Base-by-base conservation (phyloP, 2,113 vertebrate species). In the Micromys minutus region DNA sequence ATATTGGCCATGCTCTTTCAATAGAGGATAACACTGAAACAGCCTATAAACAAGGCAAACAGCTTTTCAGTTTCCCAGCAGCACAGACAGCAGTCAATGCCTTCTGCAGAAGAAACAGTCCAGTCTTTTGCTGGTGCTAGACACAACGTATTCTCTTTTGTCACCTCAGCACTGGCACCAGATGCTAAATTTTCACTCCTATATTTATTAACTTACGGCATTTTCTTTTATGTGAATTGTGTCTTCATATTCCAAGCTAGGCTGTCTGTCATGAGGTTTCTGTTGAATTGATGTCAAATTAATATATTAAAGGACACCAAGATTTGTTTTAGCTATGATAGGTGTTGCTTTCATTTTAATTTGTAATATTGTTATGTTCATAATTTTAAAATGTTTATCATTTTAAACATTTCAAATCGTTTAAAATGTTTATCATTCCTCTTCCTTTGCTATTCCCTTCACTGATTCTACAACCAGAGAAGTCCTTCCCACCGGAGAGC, bases 381-480 rank as follows among this genome's bases (percentile, higher is more conserved):
- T 45, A 96, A 79, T 13, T 84, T 94, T 59, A 39, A 81, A 92
- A 94, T 85, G 57, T 80, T 96, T 92, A 94, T 76, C 31, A 95
- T 92, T 59, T 81, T 45, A 81, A 95, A 84, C 63, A 65, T 65
- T 65, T 65, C 12, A 65, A 31, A 31, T 65, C 29, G 31, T 83
- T 94, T 59, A 39, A 76, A 91, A 95, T 85, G 52, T 87, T 96
- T 91, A 94, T 77, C 26, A 95, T 90, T 88, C 10, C 36, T 71
- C 90, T 90, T 88, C 72, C 34, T 94, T 94, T 96, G 57, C 74
- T 71, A 87, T 45, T 94, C 75, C 52, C 71, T 94, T 93, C 84
- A 96, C 36, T 97, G 69, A 67, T 91, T 95, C 95, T 96, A 84
- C 71, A 94, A 87, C 81, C 93, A 96, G 77, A 95, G 93, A 94